Evolutionary conservation across 2,797 vertebrate species (phyloP), one percentile per base, ranked within the genome.

Genomic region (Thalassophryne amazonica): DNA sequence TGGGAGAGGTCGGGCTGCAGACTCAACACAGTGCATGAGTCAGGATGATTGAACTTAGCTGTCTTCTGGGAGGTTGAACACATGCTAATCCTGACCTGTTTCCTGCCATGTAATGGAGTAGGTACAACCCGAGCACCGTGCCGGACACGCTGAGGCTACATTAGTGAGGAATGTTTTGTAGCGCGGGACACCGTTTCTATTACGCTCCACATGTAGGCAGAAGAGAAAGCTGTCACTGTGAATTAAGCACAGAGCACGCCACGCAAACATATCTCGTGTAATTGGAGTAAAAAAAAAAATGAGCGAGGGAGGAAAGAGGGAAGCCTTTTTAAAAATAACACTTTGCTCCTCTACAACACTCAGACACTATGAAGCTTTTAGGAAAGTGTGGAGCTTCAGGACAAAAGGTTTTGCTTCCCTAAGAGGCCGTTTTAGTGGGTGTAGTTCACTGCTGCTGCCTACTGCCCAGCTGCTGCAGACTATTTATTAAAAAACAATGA

Each of bases 161-260:
- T 91, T 89, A 88, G 86, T 68, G 85, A 83, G 74, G 79, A 86
- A 88, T 91, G 90, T 91, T 91, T 83, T 87, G 73, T 73, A 68
- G 84, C 55, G n/a, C 19, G 63, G 87, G 84, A 91, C 89, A 89
- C 63, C 76, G 84, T 86, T 90, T 88, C 84, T 89, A 84, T 86
- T 90, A 91, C 91, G 80, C 78, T 83, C 91, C 86, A 86, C 87
- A 87, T 86, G 88, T 85, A 56, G 82, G 74, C 86, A 85, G 86
- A 91, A 87, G 86, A 90, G 88, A 87, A 84, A 77, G 81, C 91
- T 93, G 92, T 94, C 92, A 91, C 80, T 83, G 81, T 73, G 84
- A 81, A 91, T 95, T 93, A 94, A 73, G 82, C 79, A 52, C 75
- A 40, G 76, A 82, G 77, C 68, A 54, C 12, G 69, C 80, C 71